A percentile compares a stretch with the other conserved stretches of the same genome.
Conservation (phyloP, 2,113 vertebrate genomes). For the Ceuthmochares aereus region DNA sequence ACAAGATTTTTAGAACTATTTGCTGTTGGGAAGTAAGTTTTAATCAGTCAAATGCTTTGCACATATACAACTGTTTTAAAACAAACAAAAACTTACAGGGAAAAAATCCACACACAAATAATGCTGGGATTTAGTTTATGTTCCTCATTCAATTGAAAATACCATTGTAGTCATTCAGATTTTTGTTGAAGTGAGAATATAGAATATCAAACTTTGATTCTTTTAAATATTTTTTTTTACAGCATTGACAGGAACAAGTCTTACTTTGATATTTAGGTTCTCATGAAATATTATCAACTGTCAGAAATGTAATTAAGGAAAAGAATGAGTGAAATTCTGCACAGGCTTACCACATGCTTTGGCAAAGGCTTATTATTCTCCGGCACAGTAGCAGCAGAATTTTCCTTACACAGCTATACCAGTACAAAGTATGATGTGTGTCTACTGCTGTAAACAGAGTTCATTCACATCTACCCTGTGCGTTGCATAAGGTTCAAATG, state of each 20-base stretch:
- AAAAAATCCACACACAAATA: background rate
- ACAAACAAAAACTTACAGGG: background rate
- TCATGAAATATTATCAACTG: conserved; percentile 3
- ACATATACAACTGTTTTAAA: conserved; percentile 1
- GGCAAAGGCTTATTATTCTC: background rate
- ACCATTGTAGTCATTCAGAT: background rate
- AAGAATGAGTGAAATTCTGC: background rate
- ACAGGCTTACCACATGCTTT: background rate
- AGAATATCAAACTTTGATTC: background rate
- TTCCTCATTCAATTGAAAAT: conserved; percentile 1
- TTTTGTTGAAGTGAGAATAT: conserved; percentile 18
- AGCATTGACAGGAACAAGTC: background rate
- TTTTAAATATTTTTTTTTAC: background rate
- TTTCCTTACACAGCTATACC: background rate
- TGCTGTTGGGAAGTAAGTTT: background rate
- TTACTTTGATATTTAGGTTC: conserved; percentile 41
- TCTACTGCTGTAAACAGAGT: background rate
- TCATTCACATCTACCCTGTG: background rate
- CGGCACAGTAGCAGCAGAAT: background rate
- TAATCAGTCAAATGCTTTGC: background rate
- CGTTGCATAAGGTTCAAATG: background rate
- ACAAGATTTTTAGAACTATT: background rate
- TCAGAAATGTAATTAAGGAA: background rate
- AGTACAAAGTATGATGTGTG: background rate
- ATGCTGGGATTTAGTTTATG: background rate